Evolutionary conservation across 1,140 invertebrate genomes (phyloP), one percentile per base, ranked within the genome.

Genomic region (Magallana ariakensis): DNA sequence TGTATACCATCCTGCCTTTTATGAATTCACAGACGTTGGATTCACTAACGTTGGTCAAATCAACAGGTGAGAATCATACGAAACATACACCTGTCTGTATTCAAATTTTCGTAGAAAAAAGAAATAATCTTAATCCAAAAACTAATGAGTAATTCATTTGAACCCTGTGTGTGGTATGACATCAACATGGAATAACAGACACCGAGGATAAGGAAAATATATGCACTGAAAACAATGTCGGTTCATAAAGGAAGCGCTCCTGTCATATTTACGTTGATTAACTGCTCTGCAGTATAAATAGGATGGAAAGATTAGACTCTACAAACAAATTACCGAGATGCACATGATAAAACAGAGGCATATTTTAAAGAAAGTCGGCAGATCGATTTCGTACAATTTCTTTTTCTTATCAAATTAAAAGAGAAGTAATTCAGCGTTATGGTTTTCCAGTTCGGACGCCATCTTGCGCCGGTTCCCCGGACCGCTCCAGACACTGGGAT

Each of bases 231-330:
- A 46, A 62, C 58, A 13, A 26, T 15, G 58, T 62, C 16, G 58
- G 58, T 62, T 75, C 66, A 33, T 46, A 13, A 9, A 75, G 22
- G 11, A 70, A 26, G 58, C 58, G 33, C 33, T 46, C 33, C 5
- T 62, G 66, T 75, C 22, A 75, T 75, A 75, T 75, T 75, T 75
- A 75, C 66, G 33, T 75, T 75, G 22, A 75, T 75, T 75, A 75
- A 22, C 22, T 75, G 66, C 66, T 19, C 66, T 33, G 66, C 66
- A 75, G 66, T 26, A 75, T 13, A 75, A 26, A 75, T 75, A 75
- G 9, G 10, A 75, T 11, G 66, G 9, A 33, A 75, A 75, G 66
- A 75, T 75, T 75, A 75, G 66, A 75, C 33, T 75, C 66, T 75
- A 75, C 13, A 75, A 75, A 75, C 66, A 75, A 75, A 75, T 75